Base-by-base conservation (phyloP, 2,113 vertebrate species). In the Oryzias melastigma region DNA sequence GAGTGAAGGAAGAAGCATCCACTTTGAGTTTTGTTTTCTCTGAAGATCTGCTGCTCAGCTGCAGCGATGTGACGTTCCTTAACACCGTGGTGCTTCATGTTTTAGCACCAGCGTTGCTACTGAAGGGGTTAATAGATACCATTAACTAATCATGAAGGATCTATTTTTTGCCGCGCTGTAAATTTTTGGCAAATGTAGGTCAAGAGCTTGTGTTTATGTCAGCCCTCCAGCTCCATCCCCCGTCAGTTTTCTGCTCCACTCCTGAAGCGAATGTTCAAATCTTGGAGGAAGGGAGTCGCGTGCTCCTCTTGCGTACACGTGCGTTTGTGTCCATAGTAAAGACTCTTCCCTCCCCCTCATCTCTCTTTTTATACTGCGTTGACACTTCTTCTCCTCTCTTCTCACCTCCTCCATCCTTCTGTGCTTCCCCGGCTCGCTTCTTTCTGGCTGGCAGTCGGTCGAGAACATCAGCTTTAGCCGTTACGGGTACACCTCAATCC, bases 381-480 rank as follows among this genome's bases (percentile, higher is more conserved):
- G 20, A 27, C 49, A 53, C 52, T 18, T 29, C 5, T 53, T 62
- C 65, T 47, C 55, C 52, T 29, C 58, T 35, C 41, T 56, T 61
- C 43, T 62, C 73, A 53, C 54, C 68, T 61, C 69, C 64, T 71
- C 75, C 73, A 60, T 48, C 59, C 60, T 44, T 35, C 29, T 56
- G 22, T 65, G 55, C 71, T 54, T 78, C 63, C 75, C 68, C 68
- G 71, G 46, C 48, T 67, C 58, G 67, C 44, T 50, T 51, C 78
- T 69, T 77, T 82, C 7, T 35, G 35, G 35, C 35, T 35, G 56
- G 75, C 73, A 78, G 16, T 66, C 78, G 53, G 41, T 56, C 58
- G 69, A 80, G 78, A 80, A 62, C 68, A 76, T 67, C 70, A 74
- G 63, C 77, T 67, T 71, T 22, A 68, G 78, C 76, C 74, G 75